Evolutionary conservation across 1,140 invertebrate genomes (phyloP), one percentile per base, ranked within the genome.

Genomic region (Drosophila tsacasi): DNA sequence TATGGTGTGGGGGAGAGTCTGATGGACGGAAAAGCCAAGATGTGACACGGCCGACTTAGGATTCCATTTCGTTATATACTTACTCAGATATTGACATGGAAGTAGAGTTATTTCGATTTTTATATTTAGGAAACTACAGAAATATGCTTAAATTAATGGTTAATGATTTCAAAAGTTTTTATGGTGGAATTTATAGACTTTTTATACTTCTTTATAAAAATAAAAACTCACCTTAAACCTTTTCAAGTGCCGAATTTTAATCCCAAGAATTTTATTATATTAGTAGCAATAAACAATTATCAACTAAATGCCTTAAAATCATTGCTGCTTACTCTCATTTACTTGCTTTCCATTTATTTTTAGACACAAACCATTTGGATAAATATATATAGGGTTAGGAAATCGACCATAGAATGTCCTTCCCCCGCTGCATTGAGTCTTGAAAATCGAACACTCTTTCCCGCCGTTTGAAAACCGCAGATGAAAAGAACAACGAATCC

Each of bases 401-500:
- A 44, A n/a, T 27, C 10, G 35, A 19, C 42, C 12, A 17, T 30
- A 23, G 23, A 8, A 39, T 35, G 9, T 15, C n/a, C 13, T 54
- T 54, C 13, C 0, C 15, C 15, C 2, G 8, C n/a, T n/a, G 37
- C 23, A 10, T 21, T 55, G n/a, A 54, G n/a, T 67, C 39, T 27
- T 44, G 39, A 19, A 55, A 71, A 55, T 68, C 39, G 32, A 71
- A n/a, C 32, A 23, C 30, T 47, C 27, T 5, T 37, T 13, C n/a
- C 32, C 12, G 5, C 30, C 35, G 7, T 37, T 21, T 12, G 9
- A 61, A 71, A 71, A 50, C 52, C 42, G n/a, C 66, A 59, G 35
- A n/a, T 37, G 69, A 50, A 60, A 58, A 37, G 67, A 32, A 61
- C 59, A 60, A n/a, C 21, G 21, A 73, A 60, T n/a, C 32, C 10